These are phyloP conservation scores for Aeoliscus strigatus DNA, from an alignment of 2,797 vertebrate species.

Conservation along the genomic window DNA sequence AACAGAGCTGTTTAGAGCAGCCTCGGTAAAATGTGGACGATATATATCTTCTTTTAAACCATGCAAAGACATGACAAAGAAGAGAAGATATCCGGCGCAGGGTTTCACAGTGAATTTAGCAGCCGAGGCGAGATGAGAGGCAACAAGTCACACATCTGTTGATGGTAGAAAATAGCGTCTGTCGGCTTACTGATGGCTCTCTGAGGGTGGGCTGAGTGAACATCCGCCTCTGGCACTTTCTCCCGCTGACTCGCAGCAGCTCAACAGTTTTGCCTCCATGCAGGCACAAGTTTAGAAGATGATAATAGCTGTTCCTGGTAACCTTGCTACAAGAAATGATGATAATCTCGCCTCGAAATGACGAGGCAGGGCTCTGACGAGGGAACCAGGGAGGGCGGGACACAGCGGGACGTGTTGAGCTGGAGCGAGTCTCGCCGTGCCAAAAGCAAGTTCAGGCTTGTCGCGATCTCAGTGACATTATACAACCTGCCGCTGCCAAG, in stretches of 20 bases:
- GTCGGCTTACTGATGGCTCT: slow-evolving; percentile 25
- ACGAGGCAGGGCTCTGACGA: slow-evolving; percentile 15
- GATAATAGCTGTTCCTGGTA: neutral
- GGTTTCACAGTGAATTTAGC: slow-evolving; percentile 40
- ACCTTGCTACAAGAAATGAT: slow-evolving; percentile 4
- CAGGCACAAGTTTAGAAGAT: neutral
- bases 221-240: slow-evolving; percentile 15
- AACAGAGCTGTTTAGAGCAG: slow-evolving; percentile 16
- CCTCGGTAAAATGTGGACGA: slow-evolving; percentile 9
- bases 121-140: slow-evolving; percentile 26
- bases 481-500: slow-evolving; percentile 1
- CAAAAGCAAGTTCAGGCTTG: slow-evolving; percentile 32
- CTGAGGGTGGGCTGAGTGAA: slow-evolving; percentile 19
- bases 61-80: slow-evolving; percentile 21
- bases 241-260: slow-evolving; percentile 9
- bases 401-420: slow-evolving; percentile 16
- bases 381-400: slow-evolving; percentile 17
- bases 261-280: slow-evolving; percentile 5
- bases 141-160: slow-evolving; percentile 62
- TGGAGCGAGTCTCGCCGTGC: slow-evolving; percentile 29
- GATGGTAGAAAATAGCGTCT: slow-evolving; percentile 25
- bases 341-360: slow-evolving; percentile 6
- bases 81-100: slow-evolving; percentile 14
- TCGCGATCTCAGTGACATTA: slow-evolving; percentile 24
- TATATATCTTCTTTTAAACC: slow-evolving; percentile 4